phyloP scores from a whole-genome alignment of 2,113 vertebrate species.

The Hippocampus barbouri region DNA sequence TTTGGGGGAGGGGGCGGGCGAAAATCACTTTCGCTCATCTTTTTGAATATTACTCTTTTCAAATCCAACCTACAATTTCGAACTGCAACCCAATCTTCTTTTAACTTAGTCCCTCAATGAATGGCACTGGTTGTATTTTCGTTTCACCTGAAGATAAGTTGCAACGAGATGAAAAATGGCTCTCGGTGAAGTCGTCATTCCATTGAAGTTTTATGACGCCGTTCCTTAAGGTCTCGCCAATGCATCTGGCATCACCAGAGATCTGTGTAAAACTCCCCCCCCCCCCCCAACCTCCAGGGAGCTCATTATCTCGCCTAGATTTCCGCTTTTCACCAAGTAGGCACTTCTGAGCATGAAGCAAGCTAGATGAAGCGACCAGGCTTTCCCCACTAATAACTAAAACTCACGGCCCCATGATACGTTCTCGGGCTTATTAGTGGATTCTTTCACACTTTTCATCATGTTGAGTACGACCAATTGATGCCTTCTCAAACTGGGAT shows the following conservation, averaged over 20 bases:
- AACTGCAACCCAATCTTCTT: conserved; percentile 1
- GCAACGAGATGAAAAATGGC: conserved; percentile 63
- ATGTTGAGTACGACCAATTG: conserved; percentile 46
- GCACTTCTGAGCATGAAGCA: conserved; percentile 70
- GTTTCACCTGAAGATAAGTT: conserved; percentile 14
- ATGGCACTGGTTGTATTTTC: conserved; percentile 12
- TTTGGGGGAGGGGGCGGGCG: not conserved
- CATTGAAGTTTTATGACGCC: conserved; percentile 63
- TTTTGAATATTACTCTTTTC: not conserved
- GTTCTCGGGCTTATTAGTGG: conserved; percentile 62
- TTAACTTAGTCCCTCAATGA: conserved; percentile 20
- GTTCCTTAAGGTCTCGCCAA: conserved; percentile 60
- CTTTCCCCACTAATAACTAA: conserved; percentile 57
- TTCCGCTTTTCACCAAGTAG: conserved; percentile 69
- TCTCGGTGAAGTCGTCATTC: conserved; percentile 55
- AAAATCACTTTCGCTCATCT: not conserved
- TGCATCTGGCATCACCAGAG: conserved; percentile 61
- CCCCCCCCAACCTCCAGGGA: conserved; percentile 60
- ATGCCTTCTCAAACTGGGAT: conserved; percentile 42
- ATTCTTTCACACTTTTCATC: conserved; percentile 59
- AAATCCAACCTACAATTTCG: not conserved
- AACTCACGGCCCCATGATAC: conserved; percentile 47
- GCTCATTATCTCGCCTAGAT: conserved; percentile 72
- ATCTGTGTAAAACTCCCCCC: conserved; percentile 59
- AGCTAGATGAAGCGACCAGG: conserved; percentile 59